Conservation (phyloP, 2,113 vertebrate species). For the Sialia sialis region DNA sequence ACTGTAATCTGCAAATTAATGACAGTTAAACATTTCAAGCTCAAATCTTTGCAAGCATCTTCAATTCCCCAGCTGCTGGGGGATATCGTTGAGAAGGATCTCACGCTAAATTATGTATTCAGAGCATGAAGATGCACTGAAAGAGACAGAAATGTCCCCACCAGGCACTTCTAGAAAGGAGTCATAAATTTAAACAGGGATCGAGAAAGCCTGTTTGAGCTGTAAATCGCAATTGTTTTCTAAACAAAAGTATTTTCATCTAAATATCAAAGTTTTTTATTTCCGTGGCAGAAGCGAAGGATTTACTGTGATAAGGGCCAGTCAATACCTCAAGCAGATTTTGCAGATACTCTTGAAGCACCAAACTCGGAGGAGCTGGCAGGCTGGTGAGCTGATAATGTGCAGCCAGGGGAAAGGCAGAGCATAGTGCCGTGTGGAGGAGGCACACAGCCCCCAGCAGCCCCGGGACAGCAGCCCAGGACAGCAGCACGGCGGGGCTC, state of each 20-base stretch:
- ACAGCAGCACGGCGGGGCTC: not conserved
- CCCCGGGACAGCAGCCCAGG: fast-evolving
- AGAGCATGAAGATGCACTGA: not conserved
- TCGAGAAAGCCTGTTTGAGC: not conserved
- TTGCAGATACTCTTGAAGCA: not conserved
- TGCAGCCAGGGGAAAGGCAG: not conserved
- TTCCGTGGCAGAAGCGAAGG: not conserved
- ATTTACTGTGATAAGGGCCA: not conserved
- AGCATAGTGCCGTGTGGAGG: no score
- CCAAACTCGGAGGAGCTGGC: not conserved
- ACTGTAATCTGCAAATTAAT: conserved; percentile 43
- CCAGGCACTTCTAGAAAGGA: not conserved
- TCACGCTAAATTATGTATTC: not conserved
- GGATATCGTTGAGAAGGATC: not conserved
- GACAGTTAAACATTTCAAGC: conserved; percentile 32
- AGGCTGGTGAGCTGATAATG: fast-evolving
- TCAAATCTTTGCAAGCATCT: conserved; percentile 8
- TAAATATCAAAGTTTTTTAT: not conserved
- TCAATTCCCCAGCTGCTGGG: not conserved
- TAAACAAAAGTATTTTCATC: not conserved
- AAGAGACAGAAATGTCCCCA: conserved; percentile 2
- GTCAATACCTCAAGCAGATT: not conserved
- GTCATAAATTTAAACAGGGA: not conserved
- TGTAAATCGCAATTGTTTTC: not conserved
- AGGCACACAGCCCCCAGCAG: fast-evolving